Evolutionary conservation across 2,797 vertebrate genomes (phyloP).

Genomic region (Sebastiscus tertius): DNA sequence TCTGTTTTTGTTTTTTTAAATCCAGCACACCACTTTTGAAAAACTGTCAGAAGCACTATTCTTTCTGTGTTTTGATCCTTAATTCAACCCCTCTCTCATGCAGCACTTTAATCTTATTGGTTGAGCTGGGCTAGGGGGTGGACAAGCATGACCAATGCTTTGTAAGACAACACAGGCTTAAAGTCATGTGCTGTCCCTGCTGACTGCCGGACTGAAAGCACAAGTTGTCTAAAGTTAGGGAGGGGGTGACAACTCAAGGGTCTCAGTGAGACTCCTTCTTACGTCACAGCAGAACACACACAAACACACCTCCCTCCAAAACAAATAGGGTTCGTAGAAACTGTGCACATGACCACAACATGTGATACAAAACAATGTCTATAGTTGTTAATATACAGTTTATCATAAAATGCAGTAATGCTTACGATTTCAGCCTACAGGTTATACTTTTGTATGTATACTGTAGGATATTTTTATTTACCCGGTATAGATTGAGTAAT

Average conservation of each 20-base stretch:
- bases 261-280: neutral
- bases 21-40: conserved; percentile 4
- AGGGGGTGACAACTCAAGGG: conserved; percentile 11
- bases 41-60: neutral
- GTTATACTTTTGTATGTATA: neutral
- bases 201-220: conserved; percentile 18
- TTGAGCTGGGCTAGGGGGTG: conserved; percentile 7
- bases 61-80: conserved; percentile 61
- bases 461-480: neutral
- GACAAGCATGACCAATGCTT: conserved; percentile 45
- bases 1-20: conserved; percentile 8
- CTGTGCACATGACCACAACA: neutral
- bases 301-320: neutral
- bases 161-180: conserved; percentile 36
- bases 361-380: neutral
- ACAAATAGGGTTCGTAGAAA: conserved; percentile 25
- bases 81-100: conserved; percentile 16
- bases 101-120: conserved; percentile 59
- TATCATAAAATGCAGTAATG: neutral
- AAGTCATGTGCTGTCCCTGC: conserved; percentile 51
- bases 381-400: neutral
- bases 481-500: too few species aligned
- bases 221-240: conserved; percentile 58
- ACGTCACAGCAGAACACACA: conserved; percentile 9
- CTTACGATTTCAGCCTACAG: neutral